Evolutionary conservation across 2,797 vertebrate genomes (phyloP), one percentile per base, ranked within the genome.

Genomic region (Discoglossus pictus): DNA sequence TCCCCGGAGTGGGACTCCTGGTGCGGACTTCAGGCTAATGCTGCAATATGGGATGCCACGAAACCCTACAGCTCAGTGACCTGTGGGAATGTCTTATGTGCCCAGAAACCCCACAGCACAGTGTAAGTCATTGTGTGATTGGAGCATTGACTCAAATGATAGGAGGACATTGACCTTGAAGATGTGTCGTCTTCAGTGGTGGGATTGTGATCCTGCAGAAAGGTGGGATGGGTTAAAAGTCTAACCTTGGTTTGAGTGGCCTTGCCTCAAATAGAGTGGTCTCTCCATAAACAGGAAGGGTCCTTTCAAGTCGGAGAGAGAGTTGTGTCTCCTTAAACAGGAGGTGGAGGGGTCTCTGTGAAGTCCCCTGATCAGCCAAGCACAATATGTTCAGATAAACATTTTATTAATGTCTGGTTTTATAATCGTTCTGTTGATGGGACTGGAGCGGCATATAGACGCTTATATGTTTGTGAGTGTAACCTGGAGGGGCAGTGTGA

Each of bases 21-120:
- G 89, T 2, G 86, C 92, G 75, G 94, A 96, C 88, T 91, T 91
- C 80, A 91, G 91, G 58, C 89, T 93, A 65, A 84, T 95, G 48
- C 88, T 91, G 67, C 90, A 92, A 80, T 93, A 83, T 54, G 82
- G 87, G 66, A 80, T 86, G 44, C 94, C 96, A 80, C 90, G 92
- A 84, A 86, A 92, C 83, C 89, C 94, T 18, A 80, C 78, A 75
- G 83, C 86, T 1, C 44, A 16, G 17, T 60, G 58, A 67, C 10
- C 9, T 24, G 18, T 11, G 27, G 8, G 27, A 4, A 31, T 31
- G 27, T 31, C 27, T 4, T 31, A 31, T 31, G 27, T 31, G 8
- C 27, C 27, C 27, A 31, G 27, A 31, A 8, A 31, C 27, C 27
- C 27, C 27, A 8, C 27, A 31, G 27, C 8, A 8, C 8, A 31